A percentile compares a stretch with the other conserved stretches of the same genome.
phyloP scores from a whole-genome alignment of 2,888 invertebrate species.

The Ceriagrion tenellum region DNA sequence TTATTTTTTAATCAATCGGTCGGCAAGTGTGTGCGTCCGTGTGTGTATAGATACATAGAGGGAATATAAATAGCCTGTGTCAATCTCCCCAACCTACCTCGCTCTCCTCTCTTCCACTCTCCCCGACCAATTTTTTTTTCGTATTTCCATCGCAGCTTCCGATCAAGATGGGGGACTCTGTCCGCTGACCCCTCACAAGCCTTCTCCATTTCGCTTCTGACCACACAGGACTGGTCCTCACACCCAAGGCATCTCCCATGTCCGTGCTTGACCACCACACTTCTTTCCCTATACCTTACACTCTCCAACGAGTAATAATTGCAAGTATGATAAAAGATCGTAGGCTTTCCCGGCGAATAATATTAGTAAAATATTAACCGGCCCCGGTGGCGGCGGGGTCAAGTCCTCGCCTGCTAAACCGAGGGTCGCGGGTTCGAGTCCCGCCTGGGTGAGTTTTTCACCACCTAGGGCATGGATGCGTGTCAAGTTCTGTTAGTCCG shows the following conservation, averaged over 20 bases:
- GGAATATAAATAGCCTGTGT: background rate
- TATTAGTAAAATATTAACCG: too few relatives aligned
- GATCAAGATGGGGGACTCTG: background rate
- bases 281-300: background rate
- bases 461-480: too few relatives aligned
- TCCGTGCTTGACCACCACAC: background rate
- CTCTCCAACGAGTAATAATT: too few relatives aligned
- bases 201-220: background rate
- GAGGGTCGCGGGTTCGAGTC: too few relatives aligned
- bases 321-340: too few relatives aligned
- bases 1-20: constrained; percentile 65
- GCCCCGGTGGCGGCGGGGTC: too few relatives aligned
- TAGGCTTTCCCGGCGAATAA: too few relatives aligned
- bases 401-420: too few relatives aligned
- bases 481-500: too few relatives aligned
- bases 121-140: background rate
- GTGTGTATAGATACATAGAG: background rate
- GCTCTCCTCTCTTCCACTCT: background rate
- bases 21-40: background rate
- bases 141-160: background rate
- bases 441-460: too few relatives aligned
- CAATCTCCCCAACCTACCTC: too few relatives aligned
- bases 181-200: background rate
- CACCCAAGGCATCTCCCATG: background rate
- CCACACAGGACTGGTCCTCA: background rate